These are phyloP conservation scores for Diadophis punctatus DNA, from an alignment of 2,113 vertebrate genomes.

Conservation along the genomic window DNA sequence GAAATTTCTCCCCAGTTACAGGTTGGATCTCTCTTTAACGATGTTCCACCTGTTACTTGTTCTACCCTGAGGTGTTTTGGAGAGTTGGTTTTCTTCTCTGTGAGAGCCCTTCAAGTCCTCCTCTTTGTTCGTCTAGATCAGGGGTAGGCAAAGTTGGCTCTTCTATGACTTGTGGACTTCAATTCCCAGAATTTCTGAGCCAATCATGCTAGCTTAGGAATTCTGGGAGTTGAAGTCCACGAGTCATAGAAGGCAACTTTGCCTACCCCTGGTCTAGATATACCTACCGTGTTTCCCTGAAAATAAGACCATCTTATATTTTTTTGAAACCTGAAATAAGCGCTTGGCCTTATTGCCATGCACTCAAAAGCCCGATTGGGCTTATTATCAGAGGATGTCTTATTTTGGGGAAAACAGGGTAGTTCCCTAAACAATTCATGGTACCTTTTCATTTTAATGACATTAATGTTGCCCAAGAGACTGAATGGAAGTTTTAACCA, in stretches of 20 bases:
- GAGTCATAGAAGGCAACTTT: too few species aligned
- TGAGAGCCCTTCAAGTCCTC: neutral
- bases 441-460: neutral
- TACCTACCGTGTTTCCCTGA: neutral
- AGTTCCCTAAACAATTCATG: neutral
- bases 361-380: too few species aligned
- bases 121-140: neutral
- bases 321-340: too few species aligned
- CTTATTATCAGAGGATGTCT: too few species aligned
- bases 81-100: neutral
- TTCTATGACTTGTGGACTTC: too few species aligned
- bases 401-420: too few species aligned
- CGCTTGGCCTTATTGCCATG: too few species aligned
- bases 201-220: too few species aligned
- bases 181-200: too few species aligned
- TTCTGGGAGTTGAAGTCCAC: too few species aligned
- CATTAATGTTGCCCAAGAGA: neutral
- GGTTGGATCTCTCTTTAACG: neutral
- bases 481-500: neutral
- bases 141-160: too few species aligned
- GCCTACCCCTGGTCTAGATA: neutral
- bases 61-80: neutral
- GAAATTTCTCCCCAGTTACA: neutral
- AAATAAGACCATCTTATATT: too few species aligned
- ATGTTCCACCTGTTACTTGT: neutral